Evolutionary conservation across 2,888 invertebrate genomes (phyloP).

Genomic region (Drosophila lutescens): DNA sequence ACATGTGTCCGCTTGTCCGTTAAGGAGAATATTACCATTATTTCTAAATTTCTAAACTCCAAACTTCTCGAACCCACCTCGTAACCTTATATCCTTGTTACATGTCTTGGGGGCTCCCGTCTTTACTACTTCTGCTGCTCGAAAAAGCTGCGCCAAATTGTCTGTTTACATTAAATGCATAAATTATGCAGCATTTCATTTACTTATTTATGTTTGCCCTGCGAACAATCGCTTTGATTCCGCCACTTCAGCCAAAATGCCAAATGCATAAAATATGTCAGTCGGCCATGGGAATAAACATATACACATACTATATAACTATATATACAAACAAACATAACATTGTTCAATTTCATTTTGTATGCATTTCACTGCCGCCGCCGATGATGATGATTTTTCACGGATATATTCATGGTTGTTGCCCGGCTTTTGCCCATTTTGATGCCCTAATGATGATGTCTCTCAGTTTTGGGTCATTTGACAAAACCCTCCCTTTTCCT

Average conservation of each 20-base stretch:
- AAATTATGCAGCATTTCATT: slow-evolving; percentile 74
- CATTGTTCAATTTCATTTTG: slow-evolving; percentile 48
- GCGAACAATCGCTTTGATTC: slow-evolving; percentile 70
- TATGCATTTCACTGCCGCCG: slow-evolving; percentile 54
- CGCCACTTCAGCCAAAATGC: slow-evolving; percentile 57
- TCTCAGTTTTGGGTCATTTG: slow-evolving; percentile 67
- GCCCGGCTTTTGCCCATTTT: slow-evolving; percentile 47
- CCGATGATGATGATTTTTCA: slow-evolving; percentile 44
- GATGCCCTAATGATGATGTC: slow-evolving; percentile 68
- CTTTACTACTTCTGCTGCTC: not conserved
- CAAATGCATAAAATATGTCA: slow-evolving; percentile 74
- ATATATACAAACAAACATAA: slow-evolving; percentile 1
- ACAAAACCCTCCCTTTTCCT: slow-evolving; percentile 30
- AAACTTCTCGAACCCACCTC: slow-evolving; percentile 2
- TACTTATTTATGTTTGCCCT: slow-evolving; percentile 41
- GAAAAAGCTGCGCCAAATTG: slow-evolving; percentile 63
- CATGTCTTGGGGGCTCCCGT: slow-evolving; percentile 11
- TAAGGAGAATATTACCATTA: not conserved
- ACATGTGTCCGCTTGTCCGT: not conserved
- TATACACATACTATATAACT: slow-evolving; percentile 1
- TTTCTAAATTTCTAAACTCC: too few species aligned
- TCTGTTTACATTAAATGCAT: slow-evolving; percentile 77
- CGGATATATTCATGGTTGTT: slow-evolving; percentile 64
- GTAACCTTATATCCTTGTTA: slow-evolving; percentile 4
- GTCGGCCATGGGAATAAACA: slow-evolving; percentile 31